Percentiles rank a stretch among this genome's conserved stretches.
Conservation (phyloP, 1,140 invertebrate genomes). For the Neotoxoptera formosana region DNA sequence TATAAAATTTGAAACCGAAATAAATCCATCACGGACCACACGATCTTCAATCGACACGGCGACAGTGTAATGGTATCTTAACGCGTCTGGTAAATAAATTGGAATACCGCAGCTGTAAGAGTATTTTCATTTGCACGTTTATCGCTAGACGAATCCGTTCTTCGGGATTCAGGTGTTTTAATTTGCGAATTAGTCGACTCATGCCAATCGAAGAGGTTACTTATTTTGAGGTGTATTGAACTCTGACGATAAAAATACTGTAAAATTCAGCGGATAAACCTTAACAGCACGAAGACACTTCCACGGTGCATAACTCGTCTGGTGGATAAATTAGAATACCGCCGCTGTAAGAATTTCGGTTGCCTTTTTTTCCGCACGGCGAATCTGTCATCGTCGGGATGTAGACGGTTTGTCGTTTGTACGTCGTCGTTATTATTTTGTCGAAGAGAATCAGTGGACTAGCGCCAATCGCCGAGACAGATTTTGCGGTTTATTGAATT, state of each 20-base stretch:
- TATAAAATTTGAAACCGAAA: neutral
- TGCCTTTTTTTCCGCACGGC: neutral
- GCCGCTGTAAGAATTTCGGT: neutral
- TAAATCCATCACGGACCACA: neutral
- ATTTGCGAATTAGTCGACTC: neutral
- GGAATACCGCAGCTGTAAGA: neutral
- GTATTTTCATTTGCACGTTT: neutral
- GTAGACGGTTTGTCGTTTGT: neutral
- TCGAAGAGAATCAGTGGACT: neutral
- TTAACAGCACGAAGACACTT: neutral
- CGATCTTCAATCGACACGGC: neutral
- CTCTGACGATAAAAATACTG: neutral
- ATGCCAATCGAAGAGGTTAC: neutral
- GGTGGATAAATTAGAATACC: neutral
- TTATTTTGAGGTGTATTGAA: neutral
- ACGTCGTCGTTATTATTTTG: slow-evolving; percentile 3
- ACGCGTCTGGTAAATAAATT: neutral
- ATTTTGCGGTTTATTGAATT: slow-evolving; percentile 7
- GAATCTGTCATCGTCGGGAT: neutral
- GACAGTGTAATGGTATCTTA: neutral
- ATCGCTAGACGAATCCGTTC: neutral
- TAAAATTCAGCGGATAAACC: neutral
- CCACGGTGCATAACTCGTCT: neutral
- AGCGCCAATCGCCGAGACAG: neutral
- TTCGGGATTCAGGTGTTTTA: neutral